A percentile compares a stretch with the other conserved stretches of the same genome.
phyloP scores from a whole-genome alignment of 2,113 vertebrate genomes.

The Rhombomys opimus region DNA sequence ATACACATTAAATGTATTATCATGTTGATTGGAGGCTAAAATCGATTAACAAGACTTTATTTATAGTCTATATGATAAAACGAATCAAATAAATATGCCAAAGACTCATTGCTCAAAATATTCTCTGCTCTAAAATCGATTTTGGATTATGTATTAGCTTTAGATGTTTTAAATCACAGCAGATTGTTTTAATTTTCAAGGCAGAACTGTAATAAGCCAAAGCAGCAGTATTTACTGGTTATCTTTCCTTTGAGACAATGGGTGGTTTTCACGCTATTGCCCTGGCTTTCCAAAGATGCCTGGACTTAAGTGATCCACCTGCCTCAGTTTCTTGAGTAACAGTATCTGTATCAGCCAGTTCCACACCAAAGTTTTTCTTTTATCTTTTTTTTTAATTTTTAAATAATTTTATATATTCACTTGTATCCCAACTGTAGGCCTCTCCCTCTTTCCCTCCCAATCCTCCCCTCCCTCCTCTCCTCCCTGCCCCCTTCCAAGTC shows the following conservation, averaged over 20 bases:
- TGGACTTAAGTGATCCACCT: neutral
- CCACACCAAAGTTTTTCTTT: neutral
- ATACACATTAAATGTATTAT: neutral
- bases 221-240: neutral
- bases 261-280: neutral
- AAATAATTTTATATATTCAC: too few species aligned
- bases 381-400: too few species aligned
- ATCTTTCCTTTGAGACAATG: neutral
- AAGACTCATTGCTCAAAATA: neutral
- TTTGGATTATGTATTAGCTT: slow-evolving; percentile 15
- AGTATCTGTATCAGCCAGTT: too few species aligned
- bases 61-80: neutral
- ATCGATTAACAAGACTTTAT: neutral
- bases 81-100: neutral
- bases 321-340: neutral
- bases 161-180: neutral
- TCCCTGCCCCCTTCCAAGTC: too few species aligned
- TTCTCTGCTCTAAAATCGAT: neutral
- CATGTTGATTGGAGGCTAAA: neutral
- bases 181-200: neutral
- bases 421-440: too few species aligned
- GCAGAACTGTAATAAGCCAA: neutral
- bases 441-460: too few species aligned
- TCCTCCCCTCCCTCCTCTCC: too few species aligned
- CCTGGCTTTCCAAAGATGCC: neutral